These are phyloP conservation scores for Nannobrachium achirus DNA, from an alignment of 2,113 vertebrate genomes.

Conservation along the genomic window DNA sequence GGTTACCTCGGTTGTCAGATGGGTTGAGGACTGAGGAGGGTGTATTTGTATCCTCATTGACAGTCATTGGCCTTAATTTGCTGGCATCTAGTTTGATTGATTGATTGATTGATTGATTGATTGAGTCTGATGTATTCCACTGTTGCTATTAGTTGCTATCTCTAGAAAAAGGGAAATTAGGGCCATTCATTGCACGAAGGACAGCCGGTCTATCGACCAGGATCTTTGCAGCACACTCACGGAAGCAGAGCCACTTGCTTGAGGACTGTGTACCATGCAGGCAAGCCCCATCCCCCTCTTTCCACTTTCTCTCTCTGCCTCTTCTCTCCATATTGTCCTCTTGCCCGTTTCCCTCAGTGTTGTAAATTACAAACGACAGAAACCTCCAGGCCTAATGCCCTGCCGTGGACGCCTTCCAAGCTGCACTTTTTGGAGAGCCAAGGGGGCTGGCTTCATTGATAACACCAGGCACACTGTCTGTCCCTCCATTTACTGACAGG, in stretches of 20 bases:
- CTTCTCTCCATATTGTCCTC: slow-evolving; percentile 80
- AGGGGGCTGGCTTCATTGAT: slow-evolving; percentile 33
- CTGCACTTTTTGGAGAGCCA: slow-evolving; percentile 74
- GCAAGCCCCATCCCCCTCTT: slow-evolving; percentile 72
- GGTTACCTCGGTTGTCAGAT: slow-evolving; percentile 4
- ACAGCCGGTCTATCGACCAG: slow-evolving; percentile 64
- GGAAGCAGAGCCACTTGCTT: slow-evolving; percentile 66
- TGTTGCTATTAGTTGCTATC: background rate
- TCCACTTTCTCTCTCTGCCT: slow-evolving; percentile 49
- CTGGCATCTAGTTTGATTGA: slow-evolving; percentile 1
- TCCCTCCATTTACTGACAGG: slow-evolving; percentile 72
- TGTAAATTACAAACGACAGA: slow-evolving; percentile 86
- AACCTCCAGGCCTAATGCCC: slow-evolving; percentile 83
- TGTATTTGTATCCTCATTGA: background rate
- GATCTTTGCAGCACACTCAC: slow-evolving; percentile 65
- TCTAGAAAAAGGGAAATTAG: slow-evolving; percentile 44
- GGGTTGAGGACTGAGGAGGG: background rate
- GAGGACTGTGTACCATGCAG: slow-evolving; percentile 50
- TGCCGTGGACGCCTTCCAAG: slow-evolving; percentile 82
- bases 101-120: background rate
- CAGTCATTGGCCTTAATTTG: slow-evolving; percentile 5
- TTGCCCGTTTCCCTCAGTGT: slow-evolving; percentile 83
- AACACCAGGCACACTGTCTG: slow-evolving; percentile 77
- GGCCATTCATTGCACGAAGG: slow-evolving; percentile 54
- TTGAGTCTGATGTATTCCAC: background rate